phyloP scores from a whole-genome alignment of 2,113 vertebrate genomes.

The Otolemur garnettii region DNA sequence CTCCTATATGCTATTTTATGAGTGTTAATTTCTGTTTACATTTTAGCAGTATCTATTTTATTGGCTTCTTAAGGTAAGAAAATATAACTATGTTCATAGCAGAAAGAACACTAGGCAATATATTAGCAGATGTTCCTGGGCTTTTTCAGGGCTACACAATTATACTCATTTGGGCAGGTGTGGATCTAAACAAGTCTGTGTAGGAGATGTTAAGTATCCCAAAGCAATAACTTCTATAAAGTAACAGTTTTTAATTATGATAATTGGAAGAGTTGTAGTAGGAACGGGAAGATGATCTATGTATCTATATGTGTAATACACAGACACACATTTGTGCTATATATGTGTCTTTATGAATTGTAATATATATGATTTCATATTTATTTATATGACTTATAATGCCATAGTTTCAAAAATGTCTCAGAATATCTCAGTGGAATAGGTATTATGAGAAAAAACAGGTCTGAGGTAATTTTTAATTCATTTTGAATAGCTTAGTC shows the following conservation, averaged over 20 bases:
- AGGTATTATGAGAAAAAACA: constrained; percentile 40
- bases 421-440: constrained; percentile 47
- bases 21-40: constrained; percentile 72
- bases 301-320: neutral
- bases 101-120: neutral
- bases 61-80: constrained; percentile 43
- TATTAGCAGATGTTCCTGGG: constrained; percentile 21
- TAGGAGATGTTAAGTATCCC: neutral
- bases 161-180: neutral
- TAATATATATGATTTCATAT: neutral
- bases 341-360: neutral
- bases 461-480: constrained; percentile 57
- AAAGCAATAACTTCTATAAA: constrained; percentile 20
- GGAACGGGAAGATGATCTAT: neutral
- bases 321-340: neutral
- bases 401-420: neutral
- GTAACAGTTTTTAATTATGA: constrained; percentile 19
- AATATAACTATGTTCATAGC: constrained; percentile 30
- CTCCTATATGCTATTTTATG: constrained; percentile 64
- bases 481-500: constrained; percentile 4
- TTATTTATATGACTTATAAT: constrained; percentile 3
- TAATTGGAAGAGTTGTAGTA: neutral
- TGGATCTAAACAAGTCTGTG: constrained; percentile 5
- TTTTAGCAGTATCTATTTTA: constrained; percentile 58
- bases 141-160: neutral